Percentiles rank a stretch among this genome's conserved stretches.
Conservation (phyloP, 2,888 invertebrate species). For the Callyntrura sp. region DNA sequence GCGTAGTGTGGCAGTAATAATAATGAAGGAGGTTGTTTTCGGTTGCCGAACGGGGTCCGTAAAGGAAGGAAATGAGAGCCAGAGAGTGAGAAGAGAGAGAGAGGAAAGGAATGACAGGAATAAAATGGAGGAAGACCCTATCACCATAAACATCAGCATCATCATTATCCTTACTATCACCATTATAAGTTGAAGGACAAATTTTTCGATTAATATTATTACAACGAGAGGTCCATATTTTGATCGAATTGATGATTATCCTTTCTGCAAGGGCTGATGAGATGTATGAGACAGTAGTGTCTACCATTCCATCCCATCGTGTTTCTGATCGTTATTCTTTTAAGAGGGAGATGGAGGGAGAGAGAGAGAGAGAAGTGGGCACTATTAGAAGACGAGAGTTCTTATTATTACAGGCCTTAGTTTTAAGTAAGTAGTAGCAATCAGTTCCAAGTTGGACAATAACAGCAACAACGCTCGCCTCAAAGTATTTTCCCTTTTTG, state of each 20-base stretch:
- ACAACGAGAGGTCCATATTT: conserved; percentile 47
- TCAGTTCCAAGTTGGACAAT: neutral
- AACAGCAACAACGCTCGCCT: conserved; percentile 1
- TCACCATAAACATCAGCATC: conserved; percentile 2
- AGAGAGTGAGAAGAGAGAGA: conserved; percentile 4
- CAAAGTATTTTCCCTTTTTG: no score
- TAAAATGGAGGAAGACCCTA: conserved; percentile 44
- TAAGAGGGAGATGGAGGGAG: neutral
- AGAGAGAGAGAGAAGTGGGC: neutral
- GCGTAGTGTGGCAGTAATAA: conserved; percentile 35
- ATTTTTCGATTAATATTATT: conserved; percentile 69
- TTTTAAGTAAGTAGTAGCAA: neutral
- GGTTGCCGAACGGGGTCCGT: neutral
- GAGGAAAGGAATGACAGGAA: conserved; percentile 30
- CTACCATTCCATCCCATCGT: neutral
- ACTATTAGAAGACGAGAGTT: neutral
- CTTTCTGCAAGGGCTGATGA: neutral
- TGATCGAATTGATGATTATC: conserved; percentile 45
- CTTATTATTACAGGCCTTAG: neutral
- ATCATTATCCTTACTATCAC: conserved; percentile 11
- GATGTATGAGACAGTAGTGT: conserved; percentile 1
- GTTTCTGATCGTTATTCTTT: conserved; percentile 14
- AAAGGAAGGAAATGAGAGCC: conserved; percentile 56
- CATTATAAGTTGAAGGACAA: conserved; percentile 60
- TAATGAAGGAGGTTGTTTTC: conserved; percentile 46